A percentile compares a stretch with the other conserved stretches of the same genome.
Evolutionary conservation across 1,140 invertebrate species (phyloP).

Genomic region (Zaprionus ghesquierei): DNA sequence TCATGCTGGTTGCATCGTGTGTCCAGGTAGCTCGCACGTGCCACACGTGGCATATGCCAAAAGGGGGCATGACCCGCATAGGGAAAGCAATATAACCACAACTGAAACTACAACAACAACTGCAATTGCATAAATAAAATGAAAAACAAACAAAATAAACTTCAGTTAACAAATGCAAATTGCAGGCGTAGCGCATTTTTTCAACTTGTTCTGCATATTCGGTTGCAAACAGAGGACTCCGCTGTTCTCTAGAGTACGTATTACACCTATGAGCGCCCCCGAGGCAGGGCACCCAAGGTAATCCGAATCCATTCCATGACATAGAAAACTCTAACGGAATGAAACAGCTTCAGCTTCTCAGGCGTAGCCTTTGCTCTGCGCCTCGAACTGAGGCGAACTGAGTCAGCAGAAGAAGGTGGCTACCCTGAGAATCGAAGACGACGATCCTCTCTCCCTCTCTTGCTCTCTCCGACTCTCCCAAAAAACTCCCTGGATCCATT

Average conservation of each 20-base stretch:
- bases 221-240: constrained; percentile 62
- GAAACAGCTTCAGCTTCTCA: constrained; percentile 50
- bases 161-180: constrained; percentile 41
- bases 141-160: background rate
- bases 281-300: constrained; percentile 19
- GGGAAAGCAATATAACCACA: background rate
- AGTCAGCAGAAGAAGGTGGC: constrained; percentile 25
- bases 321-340: constrained; percentile 56
- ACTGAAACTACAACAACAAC: constrained; percentile 5
- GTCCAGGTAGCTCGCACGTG: constrained; percentile 52
- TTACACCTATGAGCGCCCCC: constrained; percentile 5
- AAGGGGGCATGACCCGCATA: constrained; percentile 70
- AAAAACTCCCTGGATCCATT: background rate
- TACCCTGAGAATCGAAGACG: constrained; percentile 12
- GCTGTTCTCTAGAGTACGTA: constrained; percentile 1
- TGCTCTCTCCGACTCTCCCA: background rate
- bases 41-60: constrained; percentile 50
- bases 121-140: background rate
- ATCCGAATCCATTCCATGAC: constrained; percentile 57
- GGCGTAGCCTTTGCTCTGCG: constrained; percentile 43
- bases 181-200: constrained; percentile 71
- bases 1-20: constrained; percentile 50
- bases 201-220: constrained; percentile 69
- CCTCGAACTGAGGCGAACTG: constrained; percentile 3
- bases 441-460: constrained; percentile 27